Percentiles rank a stretch among this genome's conserved stretches.
Conservation (phyloP, 2,113 vertebrate species). For the Tautogolabrus adspersus region DNA sequence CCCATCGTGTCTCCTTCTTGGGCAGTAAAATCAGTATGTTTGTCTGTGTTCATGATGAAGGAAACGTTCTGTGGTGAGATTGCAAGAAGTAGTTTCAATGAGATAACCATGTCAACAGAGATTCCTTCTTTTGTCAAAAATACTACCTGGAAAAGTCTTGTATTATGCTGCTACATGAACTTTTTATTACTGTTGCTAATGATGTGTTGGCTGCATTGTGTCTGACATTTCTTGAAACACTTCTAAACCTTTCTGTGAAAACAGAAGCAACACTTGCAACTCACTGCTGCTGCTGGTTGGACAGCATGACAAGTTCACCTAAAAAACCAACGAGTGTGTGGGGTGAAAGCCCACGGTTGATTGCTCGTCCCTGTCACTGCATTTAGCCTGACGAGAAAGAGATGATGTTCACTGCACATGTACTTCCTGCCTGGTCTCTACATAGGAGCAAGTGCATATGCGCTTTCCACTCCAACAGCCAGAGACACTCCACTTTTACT, state of each 20-base stretch:
- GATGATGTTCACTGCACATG: constrained; percentile 63
- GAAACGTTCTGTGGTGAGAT: constrained; percentile 33
- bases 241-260: constrained; percentile 1
- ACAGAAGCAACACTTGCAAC: constrained; percentile 39
- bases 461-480: constrained; percentile 32
- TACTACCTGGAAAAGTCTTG: too few species aligned
- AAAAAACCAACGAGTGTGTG: constrained; percentile 5
- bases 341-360: constrained; percentile 70
- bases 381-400: constrained; percentile 74
- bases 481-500: neutral
- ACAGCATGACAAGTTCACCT: constrained; percentile 32
- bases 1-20: constrained; percentile 57
- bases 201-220: neutral
- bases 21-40: constrained; percentile 42
- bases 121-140: too few species aligned
- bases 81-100: neutral
- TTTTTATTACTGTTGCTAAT: too few species aligned
- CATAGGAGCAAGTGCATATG: constrained; percentile 43
- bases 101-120: neutral
- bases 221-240: constrained; percentile 2
- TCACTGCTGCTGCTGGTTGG: constrained; percentile 61
- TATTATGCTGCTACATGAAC: neutral
- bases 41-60: constrained; percentile 65
- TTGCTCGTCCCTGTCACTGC: constrained; percentile 71
- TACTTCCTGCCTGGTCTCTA: constrained; percentile 70